phyloP scores from a whole-genome alignment of 2,888 invertebrate species.

The Prenolepis imparis region DNA sequence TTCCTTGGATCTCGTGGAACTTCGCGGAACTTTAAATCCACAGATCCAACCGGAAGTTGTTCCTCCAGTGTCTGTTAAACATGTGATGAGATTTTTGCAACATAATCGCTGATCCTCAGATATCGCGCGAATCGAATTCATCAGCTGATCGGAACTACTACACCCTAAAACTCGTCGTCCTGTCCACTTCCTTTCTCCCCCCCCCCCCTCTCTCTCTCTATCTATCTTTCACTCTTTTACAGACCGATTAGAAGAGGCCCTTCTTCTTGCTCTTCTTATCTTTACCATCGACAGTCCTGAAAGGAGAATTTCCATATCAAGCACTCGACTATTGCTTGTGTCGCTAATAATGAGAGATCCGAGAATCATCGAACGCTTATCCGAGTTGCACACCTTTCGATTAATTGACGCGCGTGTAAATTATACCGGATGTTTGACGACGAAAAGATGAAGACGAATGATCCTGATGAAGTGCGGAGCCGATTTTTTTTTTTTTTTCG shows the following conservation, averaged over 20 bases:
- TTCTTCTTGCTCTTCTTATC: slow-evolving; percentile 96
- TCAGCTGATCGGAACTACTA: background rate
- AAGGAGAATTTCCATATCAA: slow-evolving; percentile 82
- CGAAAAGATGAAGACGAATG: background rate
- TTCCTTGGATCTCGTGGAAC: background rate
- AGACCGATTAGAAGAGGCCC: slow-evolving; percentile 91
- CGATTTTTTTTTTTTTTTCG: background rate
- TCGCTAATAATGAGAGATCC: slow-evolving; percentile 2
- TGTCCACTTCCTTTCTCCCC: slow-evolving; percentile 23
- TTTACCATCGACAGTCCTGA: slow-evolving; percentile 94
- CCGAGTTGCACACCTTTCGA: slow-evolving; percentile 5
- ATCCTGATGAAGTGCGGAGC: slow-evolving; percentile 2
- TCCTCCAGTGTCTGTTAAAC: background rate
- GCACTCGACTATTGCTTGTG: slow-evolving; percentile 18
- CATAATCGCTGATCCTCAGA: background rate
- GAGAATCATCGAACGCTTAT: slow-evolving; percentile 11
- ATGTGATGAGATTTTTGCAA: background rate
- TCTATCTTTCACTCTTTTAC: background rate
- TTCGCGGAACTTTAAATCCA: background rate
- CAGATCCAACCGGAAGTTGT: background rate
- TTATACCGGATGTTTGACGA: slow-evolving; percentile 8
- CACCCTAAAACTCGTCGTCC: slow-evolving; percentile 14
- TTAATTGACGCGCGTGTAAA: background rate
- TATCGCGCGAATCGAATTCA: background rate
- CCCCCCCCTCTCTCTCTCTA: slow-evolving; percentile 18